Evolutionary conservation across 2,797 vertebrate genomes (phyloP).

Genomic region (Sebastes jordani): DNA sequence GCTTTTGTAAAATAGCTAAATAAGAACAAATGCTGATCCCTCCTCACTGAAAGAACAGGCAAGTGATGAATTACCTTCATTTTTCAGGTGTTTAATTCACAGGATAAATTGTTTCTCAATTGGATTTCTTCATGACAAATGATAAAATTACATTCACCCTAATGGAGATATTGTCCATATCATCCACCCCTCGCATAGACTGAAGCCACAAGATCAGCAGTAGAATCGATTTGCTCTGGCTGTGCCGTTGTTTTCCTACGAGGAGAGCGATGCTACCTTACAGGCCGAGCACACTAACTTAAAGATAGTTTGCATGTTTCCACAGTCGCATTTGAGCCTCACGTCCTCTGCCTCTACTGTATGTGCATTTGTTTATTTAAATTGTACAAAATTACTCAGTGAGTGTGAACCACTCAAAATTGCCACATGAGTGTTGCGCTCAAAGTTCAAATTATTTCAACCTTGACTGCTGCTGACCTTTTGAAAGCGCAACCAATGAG

Average conservation of each 20-base stretch:
- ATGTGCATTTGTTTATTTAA: conserved; percentile 9
- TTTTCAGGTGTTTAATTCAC: no score
- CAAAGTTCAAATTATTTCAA: no score
- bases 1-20: no score
- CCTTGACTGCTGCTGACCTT: no score
- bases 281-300: not conserved
- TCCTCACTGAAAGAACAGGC: no score
- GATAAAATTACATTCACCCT: not conserved
- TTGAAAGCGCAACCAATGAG: no score
- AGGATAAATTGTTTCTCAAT: not conserved
- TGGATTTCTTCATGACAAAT: not conserved
- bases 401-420: not conserved
- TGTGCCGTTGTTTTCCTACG: no score
- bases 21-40: no score
- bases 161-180: not conserved
- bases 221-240: no score
- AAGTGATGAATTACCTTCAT: no score
- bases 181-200: not conserved
- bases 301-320: not conserved
- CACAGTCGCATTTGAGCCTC: not conserved
- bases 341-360: not conserved
- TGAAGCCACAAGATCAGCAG: no score
- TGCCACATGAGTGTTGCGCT: no score
- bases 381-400: conserved; percentile 25
- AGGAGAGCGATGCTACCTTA: not conserved